Percentiles rank a stretch among this genome's conserved stretches.
Conservation (phyloP, 2,797 vertebrate genomes). For the Neosilurus mollespiculum region DNA sequence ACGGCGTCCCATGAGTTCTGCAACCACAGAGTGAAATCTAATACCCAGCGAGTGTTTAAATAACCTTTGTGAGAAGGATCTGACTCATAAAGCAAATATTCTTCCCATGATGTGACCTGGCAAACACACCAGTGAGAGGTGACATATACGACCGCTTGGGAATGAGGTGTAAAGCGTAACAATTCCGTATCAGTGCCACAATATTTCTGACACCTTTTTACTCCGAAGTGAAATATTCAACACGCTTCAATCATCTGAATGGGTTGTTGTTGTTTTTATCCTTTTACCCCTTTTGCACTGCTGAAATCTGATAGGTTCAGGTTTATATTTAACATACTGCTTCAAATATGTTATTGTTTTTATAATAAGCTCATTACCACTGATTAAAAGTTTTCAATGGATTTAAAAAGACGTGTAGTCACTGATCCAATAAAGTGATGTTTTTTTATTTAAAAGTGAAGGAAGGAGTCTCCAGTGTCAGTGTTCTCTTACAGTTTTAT, state of each 20-base stretch:
- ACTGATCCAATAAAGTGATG: no score
- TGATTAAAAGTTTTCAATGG: not conserved
- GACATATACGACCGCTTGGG: no score
- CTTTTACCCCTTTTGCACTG: not conserved
- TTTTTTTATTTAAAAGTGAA: not conserved
- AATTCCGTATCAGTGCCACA: no score
- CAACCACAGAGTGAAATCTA: not conserved
- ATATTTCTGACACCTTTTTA: not conserved
- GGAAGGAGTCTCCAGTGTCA: not conserved
- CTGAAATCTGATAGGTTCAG: not conserved
- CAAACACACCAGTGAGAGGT: not conserved
- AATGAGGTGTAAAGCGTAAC: not conserved
- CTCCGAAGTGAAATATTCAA: not conserved
- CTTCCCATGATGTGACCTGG: constrained; percentile 28
- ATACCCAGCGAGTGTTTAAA: not conserved
- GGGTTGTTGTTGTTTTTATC: not conserved
- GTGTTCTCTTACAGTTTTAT: not conserved
- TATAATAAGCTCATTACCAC: not conserved
- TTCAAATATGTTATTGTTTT: not conserved
- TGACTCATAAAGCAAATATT: constrained; percentile 45
- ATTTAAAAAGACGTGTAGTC: not conserved
- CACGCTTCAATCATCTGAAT: no score
- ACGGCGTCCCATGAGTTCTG: not conserved
- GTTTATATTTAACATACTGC: not conserved
- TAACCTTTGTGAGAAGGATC: constrained; percentile 28